A percentile compares a stretch with the other conserved stretches of the same genome.
phyloP scores from a whole-genome alignment of 1,140 invertebrate species.

The Temnothorax longispinosus region DNA sequence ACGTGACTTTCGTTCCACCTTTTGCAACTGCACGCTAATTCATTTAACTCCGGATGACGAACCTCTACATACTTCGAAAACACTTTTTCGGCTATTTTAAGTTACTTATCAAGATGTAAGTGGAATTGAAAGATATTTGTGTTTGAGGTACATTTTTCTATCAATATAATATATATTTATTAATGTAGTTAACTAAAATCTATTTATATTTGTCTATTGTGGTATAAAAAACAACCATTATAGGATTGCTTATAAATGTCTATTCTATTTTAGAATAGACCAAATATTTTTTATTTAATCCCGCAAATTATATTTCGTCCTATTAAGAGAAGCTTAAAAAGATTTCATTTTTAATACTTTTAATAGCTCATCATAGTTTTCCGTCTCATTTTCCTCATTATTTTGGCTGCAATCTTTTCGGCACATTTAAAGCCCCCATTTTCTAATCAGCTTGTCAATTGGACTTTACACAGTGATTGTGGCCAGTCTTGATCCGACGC shows the following conservation, averaged over 20 bases:
- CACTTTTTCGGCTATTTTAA: not conserved
- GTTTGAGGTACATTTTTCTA: not conserved
- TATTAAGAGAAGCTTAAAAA: not conserved
- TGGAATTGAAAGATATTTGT: not conserved
- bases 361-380: not conserved
- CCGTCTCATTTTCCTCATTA: not conserved
- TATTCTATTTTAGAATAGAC: not conserved
- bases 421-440: not conserved
- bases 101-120: not conserved
- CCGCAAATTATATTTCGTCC: not conserved
- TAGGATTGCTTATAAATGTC: not conserved
- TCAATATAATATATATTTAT: not conserved
- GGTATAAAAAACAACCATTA: not conserved
- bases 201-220: not conserved
- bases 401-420: not conserved
- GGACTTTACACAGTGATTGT: not conserved
- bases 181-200: not conserved
- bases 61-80: not conserved
- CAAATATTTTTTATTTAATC: not conserved
- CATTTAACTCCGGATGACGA: not conserved
- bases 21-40: not conserved
- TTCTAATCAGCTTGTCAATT: not conserved
- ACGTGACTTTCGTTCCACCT: conserved; percentile 8
- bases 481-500: not conserved
- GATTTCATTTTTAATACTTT: not conserved